phyloP scores from a whole-genome alignment of 1,140 invertebrate genomes.

The Goniozus legneri region DNA sequence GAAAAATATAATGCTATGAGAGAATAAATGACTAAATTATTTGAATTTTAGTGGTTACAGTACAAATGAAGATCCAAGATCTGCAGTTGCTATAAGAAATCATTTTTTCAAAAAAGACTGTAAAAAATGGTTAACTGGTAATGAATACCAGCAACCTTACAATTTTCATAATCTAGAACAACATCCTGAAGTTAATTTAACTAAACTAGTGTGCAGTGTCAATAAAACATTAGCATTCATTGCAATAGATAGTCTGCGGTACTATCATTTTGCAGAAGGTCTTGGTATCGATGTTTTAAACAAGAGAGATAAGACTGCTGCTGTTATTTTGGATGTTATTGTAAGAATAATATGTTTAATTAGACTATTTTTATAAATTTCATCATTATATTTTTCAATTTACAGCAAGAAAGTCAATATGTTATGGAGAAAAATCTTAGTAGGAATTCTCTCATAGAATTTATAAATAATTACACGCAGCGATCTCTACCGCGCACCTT shows the following conservation, averaged over 20 bases:
- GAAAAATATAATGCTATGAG: too few relatives aligned
- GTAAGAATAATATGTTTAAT: constrained; percentile 50
- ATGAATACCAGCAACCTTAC: constrained; percentile 40
- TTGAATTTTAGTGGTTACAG: constrained; percentile 15
- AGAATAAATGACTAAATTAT: constrained; percentile 8
- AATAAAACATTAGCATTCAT: constrained; percentile 69
- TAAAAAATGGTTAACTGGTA: constrained; percentile 37
- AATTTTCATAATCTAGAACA: constrained; percentile 30
- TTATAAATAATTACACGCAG: constrained; percentile 65
- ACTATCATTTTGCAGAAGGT: constrained; percentile 69
- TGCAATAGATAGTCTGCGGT: constrained; percentile 68
- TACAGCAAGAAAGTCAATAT: constrained; percentile 67
- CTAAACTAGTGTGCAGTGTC: constrained; percentile 55
- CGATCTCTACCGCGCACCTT: constrained; percentile 57
- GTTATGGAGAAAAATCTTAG: constrained; percentile 60
- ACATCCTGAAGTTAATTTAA: constrained; percentile 24
- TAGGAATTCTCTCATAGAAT: constrained; percentile 57
- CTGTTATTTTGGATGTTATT: constrained; percentile 69
- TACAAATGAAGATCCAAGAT: constrained; percentile 56
- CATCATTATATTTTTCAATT: constrained; percentile 21
- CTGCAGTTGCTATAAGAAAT: constrained; percentile 39
- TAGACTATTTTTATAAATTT: constrained; percentile 3
- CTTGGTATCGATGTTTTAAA: constrained; percentile 67
- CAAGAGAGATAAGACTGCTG: constrained; percentile 62
- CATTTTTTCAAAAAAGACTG: constrained; percentile 35